Conservation (phyloP, 2,113 vertebrate species). For the Lucifuga dentata region DNA sequence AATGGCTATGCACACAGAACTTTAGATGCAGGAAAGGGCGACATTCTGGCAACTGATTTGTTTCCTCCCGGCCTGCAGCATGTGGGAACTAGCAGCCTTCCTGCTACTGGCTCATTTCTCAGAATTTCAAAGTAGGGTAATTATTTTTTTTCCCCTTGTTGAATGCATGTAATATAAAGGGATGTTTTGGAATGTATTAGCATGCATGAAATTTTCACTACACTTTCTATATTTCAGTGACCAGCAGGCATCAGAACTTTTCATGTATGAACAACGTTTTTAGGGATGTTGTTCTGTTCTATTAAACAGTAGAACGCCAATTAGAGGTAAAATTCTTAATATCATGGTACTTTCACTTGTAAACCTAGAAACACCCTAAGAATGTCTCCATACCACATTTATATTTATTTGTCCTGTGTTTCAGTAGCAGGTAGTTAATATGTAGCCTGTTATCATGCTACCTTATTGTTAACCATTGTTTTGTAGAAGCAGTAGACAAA, state of each 20-base stretch:
- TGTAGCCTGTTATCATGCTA: slow-evolving; percentile 3
- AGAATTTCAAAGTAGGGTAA: neutral
- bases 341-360: no score
- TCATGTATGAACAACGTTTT: no score
- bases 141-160: neutral
- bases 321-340: no score
- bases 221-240: neutral
- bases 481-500: neutral
- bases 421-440: slow-evolving; percentile 9
- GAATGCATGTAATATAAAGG: neutral
- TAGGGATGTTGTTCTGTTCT: no score
- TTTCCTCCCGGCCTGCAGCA: neutral
- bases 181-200: slow-evolving; percentile 27
- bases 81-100: neutral
- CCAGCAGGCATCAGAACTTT: neutral
- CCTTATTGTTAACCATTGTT: neutral
- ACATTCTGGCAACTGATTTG: no score
- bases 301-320: no score
- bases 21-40: no score
- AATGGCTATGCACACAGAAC: no score
- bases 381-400: no score
- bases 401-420: neutral
- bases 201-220: neutral
- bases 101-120: neutral
- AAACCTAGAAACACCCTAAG: no score